Evolutionary conservation across 2,797 vertebrate genomes (phyloP), one percentile per base, ranked within the genome.

Genomic region (Leptodactylus fallax): DNA sequence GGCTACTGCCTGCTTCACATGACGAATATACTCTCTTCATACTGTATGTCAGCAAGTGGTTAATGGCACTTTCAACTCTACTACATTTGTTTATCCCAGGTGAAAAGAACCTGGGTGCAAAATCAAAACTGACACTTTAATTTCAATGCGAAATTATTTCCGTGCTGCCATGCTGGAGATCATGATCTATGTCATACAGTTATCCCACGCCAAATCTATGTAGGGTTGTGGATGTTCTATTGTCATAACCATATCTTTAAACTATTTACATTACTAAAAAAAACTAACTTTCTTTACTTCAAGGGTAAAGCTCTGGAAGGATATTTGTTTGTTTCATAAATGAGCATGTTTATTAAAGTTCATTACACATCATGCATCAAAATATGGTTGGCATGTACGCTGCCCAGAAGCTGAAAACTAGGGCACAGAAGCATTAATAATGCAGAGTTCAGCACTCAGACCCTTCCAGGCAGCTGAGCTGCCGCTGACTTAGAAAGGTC

Each of bases 381-480:
- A 83, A 89, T 78, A 79, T 79, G 79, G 53, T 47, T 80, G 23
- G 47, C 71, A 17, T 79, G 45, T 60, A 58, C 53, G 61, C 86
- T 85, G 77, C 76, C 87, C 87, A 88, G 85, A 47, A 78, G 61
- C 79, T 72, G 23, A 23, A 89, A 89, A 83, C 72, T 89, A 89
- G 88, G 85, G 74, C 85, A 87, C 74, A 79, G 23, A n/a, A 7
- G 74, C 74, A 89, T 89, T 89, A 89, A 89, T 89, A 89, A 89
- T 89, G 85, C 85, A 86, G 11, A 71, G 77, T 78, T 79, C 84
- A 79, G 88, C 79, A 89, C 84, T 89, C 80, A 89, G 80, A 61
- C 88, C 85, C 85, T 89, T 81, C 65, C 85, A 86, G 85, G 61
- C 85, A 65, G 84, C 71, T 36, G 71, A 86, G 85, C 36, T 71